Percentiles rank a stretch among this genome's conserved stretches.
These are phyloP conservation scores for Turdus rufiventris DNA, from an alignment of 2,113 vertebrate genomes.

Conservation along the genomic window DNA sequence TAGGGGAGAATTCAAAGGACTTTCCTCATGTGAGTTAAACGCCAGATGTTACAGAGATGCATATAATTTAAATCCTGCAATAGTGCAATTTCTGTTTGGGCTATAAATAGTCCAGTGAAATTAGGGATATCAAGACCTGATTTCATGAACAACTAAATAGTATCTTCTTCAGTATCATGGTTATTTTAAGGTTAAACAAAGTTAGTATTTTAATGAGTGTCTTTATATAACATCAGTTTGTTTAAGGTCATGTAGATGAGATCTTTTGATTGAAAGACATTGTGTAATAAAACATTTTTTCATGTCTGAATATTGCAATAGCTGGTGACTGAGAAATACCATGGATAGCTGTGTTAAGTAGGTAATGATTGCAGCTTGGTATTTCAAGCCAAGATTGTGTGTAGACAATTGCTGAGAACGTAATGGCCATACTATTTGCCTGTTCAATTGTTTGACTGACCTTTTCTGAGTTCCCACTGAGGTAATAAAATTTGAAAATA, in stretches of 20 bases:
- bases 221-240: slow-evolving; percentile 20
- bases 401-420: background rate
- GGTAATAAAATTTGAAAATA: background rate
- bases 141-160: background rate
- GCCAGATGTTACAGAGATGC: background rate
- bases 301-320: slow-evolving; percentile 29
- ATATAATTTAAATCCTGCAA: background rate
- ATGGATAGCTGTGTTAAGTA: slow-evolving; percentile 19
- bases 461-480: background rate
- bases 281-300: slow-evolving; percentile 51
- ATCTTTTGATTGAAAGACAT: slow-evolving; percentile 12
- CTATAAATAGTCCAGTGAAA: background rate
- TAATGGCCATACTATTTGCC: background rate
- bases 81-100: background rate
- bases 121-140: background rate
- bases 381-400: slow-evolving; percentile 4
- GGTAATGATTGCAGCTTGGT: slow-evolving; percentile 24
- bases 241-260: slow-evolving; percentile 4
- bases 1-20: background rate
- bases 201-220: background rate
- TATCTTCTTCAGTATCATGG: background rate
- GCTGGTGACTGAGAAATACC: slow-evolving; percentile 39
- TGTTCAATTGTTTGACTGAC: background rate
- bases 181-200: slow-evolving; percentile 6
- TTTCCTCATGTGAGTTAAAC: background rate